Conservation (phyloP, 1,140 invertebrate genomes). For the Phenacoccus solenopsis region DNA sequence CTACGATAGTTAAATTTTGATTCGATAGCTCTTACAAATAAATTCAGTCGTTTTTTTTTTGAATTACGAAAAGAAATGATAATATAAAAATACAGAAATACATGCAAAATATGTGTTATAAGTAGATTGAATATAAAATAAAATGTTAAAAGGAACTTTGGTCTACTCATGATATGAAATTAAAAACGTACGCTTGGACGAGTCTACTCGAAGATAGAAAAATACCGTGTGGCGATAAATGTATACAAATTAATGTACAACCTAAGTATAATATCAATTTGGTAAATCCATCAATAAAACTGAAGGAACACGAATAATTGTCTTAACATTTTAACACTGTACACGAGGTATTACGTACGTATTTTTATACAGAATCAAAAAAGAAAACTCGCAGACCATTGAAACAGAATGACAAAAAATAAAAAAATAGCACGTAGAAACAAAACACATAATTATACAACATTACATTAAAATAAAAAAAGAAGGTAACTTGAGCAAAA, state of each 20-base stretch:
- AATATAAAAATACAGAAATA: not conserved
- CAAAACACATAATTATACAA: too few relatives aligned
- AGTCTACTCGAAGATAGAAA: too few relatives aligned
- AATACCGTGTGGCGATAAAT: too few relatives aligned
- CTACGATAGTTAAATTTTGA: not conserved
- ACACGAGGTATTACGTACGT: not conserved
- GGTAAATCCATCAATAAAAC: conserved; percentile 2
- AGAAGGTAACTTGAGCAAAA: not conserved
- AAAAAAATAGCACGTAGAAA: too few relatives aligned
- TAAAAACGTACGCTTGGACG: too few relatives aligned
- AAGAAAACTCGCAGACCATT: too few relatives aligned
- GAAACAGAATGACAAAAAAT: too few relatives aligned
- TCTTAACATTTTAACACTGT: not conserved
- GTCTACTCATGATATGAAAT: too few relatives aligned
- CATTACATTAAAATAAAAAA: too few relatives aligned
- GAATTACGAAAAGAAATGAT: too few relatives aligned
- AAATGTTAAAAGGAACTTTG: not conserved
- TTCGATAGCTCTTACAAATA: not conserved
- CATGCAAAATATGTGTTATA: not conserved
- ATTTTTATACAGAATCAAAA: not conserved
- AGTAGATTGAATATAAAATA: not conserved
- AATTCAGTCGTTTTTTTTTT: not conserved
- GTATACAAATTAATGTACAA: too few relatives aligned
- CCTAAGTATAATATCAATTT: not conserved
- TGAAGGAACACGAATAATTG: too few relatives aligned